phyloP scores from a whole-genome alignment of 2,113 vertebrate genomes.

The Pipra filicauda region DNA sequence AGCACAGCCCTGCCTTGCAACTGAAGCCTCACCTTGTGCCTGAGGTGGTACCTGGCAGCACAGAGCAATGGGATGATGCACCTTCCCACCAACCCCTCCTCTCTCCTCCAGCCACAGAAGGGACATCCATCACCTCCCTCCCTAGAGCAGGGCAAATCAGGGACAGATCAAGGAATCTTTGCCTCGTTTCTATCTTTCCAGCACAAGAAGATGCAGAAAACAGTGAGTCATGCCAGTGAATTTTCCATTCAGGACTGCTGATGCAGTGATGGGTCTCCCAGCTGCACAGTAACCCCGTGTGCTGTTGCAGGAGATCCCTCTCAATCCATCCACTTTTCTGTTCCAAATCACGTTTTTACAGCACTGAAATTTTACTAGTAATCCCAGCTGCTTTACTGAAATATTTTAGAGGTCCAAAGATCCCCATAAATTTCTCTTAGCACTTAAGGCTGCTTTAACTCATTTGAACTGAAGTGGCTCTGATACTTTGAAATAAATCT shows the following conservation, averaged over 20 bases:
- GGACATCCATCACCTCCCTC: background rate
- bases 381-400: background rate
- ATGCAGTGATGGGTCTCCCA: background rate
- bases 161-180: background rate
- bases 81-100: background rate
- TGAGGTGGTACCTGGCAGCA: background rate
- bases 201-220: background rate
- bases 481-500: slow-evolving; percentile 12
- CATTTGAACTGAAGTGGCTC: background rate
- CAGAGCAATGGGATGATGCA: accelerated
- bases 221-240: background rate
- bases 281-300: background rate
- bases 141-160: background rate
- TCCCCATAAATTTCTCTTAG: background rate
- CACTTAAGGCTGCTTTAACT: background rate
- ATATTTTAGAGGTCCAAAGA: background rate
- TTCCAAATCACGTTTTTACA: background rate
- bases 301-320: background rate
- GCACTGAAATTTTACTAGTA: background rate
- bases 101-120: background rate
- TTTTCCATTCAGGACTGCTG: background rate
- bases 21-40: background rate
- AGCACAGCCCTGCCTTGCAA: background rate
- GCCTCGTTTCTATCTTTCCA: background rate
- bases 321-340: background rate